Conservation (phyloP, 2,888 invertebrate species). For the Brenthis daphne region DNA sequence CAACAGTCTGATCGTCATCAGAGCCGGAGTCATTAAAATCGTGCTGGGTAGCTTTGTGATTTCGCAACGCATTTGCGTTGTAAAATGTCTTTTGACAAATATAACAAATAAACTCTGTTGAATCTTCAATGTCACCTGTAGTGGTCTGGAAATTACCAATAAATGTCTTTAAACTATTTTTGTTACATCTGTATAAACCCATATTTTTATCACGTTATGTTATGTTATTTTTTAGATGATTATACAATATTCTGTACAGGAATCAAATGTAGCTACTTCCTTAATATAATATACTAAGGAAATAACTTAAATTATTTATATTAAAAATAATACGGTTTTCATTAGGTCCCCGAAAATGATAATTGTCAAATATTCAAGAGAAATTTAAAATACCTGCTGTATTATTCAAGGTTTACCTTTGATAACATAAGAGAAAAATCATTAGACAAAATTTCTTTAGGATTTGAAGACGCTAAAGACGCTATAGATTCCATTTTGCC, state of each 20-base stretch:
- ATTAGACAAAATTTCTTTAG: conserved; percentile 18
- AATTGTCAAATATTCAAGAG: no score
- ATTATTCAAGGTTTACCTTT: conserved; percentile 21
- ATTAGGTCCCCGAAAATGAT: no score
- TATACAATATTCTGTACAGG: no score
- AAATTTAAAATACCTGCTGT: no score
- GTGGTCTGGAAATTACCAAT: conserved; percentile 17
- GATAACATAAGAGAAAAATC: conserved; percentile 22
- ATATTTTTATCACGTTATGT: no score
- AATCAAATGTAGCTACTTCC: no score
- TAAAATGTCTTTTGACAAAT: conserved; percentile 72
- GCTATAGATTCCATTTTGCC: conserved; percentile 12
- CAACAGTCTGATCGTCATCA: conserved; percentile 47
- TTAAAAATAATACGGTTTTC: no score
- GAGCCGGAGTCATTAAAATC: conserved; percentile 53
- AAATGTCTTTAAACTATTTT: not conserved
- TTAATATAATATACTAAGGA: no score
- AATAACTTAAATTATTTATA: no score
- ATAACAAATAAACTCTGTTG: conserved; percentile 57
- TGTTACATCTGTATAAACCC: no score
- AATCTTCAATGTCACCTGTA: conserved; percentile 43
- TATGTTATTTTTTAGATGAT: no score
- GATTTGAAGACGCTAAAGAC: conserved; percentile 14
- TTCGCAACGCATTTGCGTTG: conserved; percentile 65
- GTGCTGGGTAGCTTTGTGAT: conserved; percentile 69